These are phyloP conservation scores for Diorhabda elongata DNA, from an alignment of 1,140 invertebrate species.

Conservation along the genomic window DNA sequence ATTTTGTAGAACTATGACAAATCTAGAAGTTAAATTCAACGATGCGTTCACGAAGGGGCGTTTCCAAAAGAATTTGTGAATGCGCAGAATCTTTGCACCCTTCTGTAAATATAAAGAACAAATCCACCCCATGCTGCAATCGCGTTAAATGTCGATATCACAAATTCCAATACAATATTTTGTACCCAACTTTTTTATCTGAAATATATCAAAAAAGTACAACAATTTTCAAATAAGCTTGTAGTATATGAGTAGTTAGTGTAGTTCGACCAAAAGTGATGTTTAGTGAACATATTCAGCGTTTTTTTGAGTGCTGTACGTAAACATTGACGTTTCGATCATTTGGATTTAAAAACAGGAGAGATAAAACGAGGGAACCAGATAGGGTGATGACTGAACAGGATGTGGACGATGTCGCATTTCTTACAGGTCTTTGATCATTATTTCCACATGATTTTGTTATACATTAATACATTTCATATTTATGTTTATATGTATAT, in stretches of 20 bases:
- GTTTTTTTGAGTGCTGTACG: slow-evolving; percentile 37
- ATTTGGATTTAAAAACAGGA: slow-evolving; percentile 45
- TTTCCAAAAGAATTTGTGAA: slow-evolving; percentile 8
- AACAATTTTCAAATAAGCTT: slow-evolving; percentile 12
- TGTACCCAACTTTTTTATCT: slow-evolving; percentile 17
- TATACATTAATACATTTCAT: too few relatives aligned
- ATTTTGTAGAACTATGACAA: too few relatives aligned
- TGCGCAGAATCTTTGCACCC: slow-evolving; percentile 18
- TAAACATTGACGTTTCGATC: slow-evolving; percentile 47
- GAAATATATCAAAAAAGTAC: slow-evolving; percentile 22
- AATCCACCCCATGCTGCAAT: background rate
- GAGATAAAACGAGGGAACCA: slow-evolving; percentile 43
- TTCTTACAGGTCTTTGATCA: slow-evolving; percentile 63
- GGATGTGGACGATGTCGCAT: slow-evolving; percentile 88
- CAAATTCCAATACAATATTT: slow-evolving; percentile 16
- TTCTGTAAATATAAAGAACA: slow-evolving; percentile 11
- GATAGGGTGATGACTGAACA: slow-evolving; percentile 68
- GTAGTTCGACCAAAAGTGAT: slow-evolving; percentile 5
- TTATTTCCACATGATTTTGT: too few relatives aligned
- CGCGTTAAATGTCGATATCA: slow-evolving; percentile 18
- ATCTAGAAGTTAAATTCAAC: background rate
- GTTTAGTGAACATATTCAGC: slow-evolving; percentile 7
- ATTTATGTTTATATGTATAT: too few relatives aligned
- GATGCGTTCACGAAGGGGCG: slow-evolving; percentile 13
- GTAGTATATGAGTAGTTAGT: slow-evolving; percentile 4